These are phyloP conservation scores for Parambassis ranga DNA, from an alignment of 2,797 vertebrate species.

Conservation along the genomic window DNA sequence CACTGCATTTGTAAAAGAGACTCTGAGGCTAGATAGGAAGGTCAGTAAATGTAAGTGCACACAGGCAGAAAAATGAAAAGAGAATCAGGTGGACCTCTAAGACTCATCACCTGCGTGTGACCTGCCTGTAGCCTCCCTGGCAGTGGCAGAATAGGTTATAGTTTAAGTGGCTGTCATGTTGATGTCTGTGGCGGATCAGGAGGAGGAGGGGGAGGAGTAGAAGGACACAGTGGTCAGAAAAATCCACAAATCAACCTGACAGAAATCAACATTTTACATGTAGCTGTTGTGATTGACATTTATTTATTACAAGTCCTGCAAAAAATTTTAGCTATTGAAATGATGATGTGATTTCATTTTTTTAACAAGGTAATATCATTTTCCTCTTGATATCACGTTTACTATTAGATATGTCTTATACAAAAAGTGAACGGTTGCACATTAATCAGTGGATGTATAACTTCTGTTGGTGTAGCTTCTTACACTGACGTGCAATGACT, in stretches of 20 bases:
- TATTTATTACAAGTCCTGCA: too few relatives aligned
- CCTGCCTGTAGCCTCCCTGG: slow-evolving; percentile 29
- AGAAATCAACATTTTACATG: slow-evolving; percentile 13
- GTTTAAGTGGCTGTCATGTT: slow-evolving; percentile 63
- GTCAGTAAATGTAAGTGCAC: slow-evolving; percentile 68
- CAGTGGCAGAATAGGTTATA: slow-evolving; percentile 45
- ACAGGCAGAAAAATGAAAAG: slow-evolving; percentile 66
- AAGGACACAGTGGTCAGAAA: not conserved
- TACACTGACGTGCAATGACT: too few relatives aligned
- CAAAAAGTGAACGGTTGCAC: not conserved
- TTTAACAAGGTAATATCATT: not conserved
- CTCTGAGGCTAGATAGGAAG: slow-evolving; percentile 50
- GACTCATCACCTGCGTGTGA: slow-evolving; percentile 58
- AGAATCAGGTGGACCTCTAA: slow-evolving; percentile 45
- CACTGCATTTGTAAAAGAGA: slow-evolving; percentile 31
- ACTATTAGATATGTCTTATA: too few relatives aligned
- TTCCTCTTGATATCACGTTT: too few relatives aligned
- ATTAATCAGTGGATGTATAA: too few relatives aligned
- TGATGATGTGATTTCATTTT: not conserved
- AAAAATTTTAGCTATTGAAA: not conserved
- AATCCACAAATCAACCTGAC: slow-evolving; percentile 16
- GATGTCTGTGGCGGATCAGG: slow-evolving; percentile 29
- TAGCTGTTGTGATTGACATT: not conserved
- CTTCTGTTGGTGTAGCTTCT: too few relatives aligned
- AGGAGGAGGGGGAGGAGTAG: not conserved